phyloP scores from a whole-genome alignment of 2,797 vertebrate species.

The Siniperca undulata region DNA sequence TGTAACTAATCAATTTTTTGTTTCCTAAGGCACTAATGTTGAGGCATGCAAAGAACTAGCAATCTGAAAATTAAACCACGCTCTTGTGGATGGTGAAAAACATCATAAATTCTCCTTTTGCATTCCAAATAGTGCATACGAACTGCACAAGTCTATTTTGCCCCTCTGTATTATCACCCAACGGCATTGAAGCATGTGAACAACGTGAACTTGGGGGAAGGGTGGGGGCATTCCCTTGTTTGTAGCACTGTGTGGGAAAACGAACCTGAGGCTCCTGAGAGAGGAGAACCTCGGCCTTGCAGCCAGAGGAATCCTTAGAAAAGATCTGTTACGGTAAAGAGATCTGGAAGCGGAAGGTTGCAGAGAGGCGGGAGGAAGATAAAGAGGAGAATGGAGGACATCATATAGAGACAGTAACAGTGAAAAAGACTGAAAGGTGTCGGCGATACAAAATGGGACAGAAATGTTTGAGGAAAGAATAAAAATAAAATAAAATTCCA shows the following conservation, averaged over 20 bases:
- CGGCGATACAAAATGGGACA: conserved; percentile 45
- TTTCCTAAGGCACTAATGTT: conserved; percentile 44
- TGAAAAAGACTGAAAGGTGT: conserved; percentile 43
- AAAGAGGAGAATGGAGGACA: conserved; percentile 74
- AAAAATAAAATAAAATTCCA: conserved; percentile 22
- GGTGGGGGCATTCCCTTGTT: conserved; percentile 66
- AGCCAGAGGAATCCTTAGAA: conserved; percentile 96
- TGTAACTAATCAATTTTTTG: conserved; percentile 31
- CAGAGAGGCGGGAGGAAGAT: conserved; percentile 77
- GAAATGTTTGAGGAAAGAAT: conserved; percentile 28
- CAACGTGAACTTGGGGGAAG: conserved; percentile 37
- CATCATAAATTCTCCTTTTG: conserved; percentile 41
- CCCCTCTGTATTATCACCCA: conserved; percentile 37
- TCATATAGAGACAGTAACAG: conserved; percentile 70
- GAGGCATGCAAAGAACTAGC: conserved; percentile 67
- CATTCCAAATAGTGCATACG: conserved; percentile 46
- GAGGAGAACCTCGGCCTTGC: conserved; percentile 97
- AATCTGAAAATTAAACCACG: conserved; percentile 26
- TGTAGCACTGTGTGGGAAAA: conserved; percentile 72
- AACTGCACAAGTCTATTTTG: conserved; percentile 34
- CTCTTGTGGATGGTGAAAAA: conserved; percentile 16
- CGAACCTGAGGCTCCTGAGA: conserved; percentile 99
- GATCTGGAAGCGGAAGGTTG: conserved; percentile 86
- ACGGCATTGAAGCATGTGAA: conserved; percentile 55
- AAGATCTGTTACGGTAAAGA: conserved; percentile 97